Evolutionary conservation across 2,113 vertebrate species (phyloP).

Genomic region (Engraulis encrasicolus): DNA sequence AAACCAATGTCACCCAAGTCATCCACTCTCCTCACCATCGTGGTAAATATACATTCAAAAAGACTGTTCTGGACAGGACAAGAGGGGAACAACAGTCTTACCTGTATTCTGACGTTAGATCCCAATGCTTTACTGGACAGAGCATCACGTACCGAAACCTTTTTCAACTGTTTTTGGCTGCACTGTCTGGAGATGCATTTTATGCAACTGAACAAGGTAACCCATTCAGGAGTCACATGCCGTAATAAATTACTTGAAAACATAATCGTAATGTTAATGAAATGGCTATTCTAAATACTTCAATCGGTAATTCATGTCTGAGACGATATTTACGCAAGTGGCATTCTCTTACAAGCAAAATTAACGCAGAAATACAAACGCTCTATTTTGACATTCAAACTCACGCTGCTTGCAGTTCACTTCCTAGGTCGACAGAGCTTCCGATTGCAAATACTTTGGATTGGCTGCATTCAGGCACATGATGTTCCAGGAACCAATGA

Average conservation of each 20-base stretch:
- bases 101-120: slow-evolving; percentile 66
- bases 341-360: too few species aligned
- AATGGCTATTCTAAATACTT: too few species aligned
- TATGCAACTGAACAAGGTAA: slow-evolving; percentile 12
- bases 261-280: not conserved
- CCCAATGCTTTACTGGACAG: slow-evolving; percentile 56
- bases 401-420: not conserved
- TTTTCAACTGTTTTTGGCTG: slow-evolving; percentile 55
- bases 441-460: slow-evolving; percentile 47
- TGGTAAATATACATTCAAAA: too few species aligned
- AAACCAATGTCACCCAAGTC: not conserved
- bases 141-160: slow-evolving; percentile 61
- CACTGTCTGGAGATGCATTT: slow-evolving; percentile 33
- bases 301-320: too few species aligned
- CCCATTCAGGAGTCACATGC: not conserved
- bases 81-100: too few species aligned
- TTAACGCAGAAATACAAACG: too few species aligned
- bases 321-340: too few species aligned
- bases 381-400: slow-evolving; percentile 66
- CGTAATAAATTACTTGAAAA: not conserved
- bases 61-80: too few species aligned
- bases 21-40: not conserved
- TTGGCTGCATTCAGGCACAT: slow-evolving; percentile 49
- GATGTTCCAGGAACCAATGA: slow-evolving; percentile 49
- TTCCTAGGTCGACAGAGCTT: slow-evolving; percentile 48